Percentiles rank a stretch among this genome's conserved stretches.
phyloP scores from a whole-genome alignment of 2,888 invertebrate species.

The Drosophila basisetae region DNA sequence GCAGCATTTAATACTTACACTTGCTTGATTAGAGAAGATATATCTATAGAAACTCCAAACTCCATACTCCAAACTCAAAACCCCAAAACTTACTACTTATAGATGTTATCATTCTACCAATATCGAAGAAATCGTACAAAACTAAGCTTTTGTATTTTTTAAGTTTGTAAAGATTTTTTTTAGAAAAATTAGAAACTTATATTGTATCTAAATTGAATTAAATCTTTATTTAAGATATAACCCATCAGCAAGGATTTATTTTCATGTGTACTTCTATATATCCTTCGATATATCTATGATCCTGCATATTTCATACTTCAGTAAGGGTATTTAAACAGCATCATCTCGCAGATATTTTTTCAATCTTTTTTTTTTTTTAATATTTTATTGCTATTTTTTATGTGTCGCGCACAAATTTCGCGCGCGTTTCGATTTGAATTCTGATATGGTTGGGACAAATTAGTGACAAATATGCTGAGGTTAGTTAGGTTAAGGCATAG shows the following conservation, averaged over 20 bases:
- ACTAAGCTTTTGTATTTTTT: not conserved
- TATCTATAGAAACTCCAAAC: not conserved
- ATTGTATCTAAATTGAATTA: too few species aligned
- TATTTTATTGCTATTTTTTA: conserved; percentile 33
- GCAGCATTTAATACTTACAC: not conserved
- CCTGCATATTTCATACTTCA: not conserved
- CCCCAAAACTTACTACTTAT: not conserved
- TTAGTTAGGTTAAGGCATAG: conserved; percentile 37
- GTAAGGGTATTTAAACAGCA: conserved; percentile 1
- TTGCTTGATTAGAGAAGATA: not conserved
- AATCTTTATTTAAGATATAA: not conserved
- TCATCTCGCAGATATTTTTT: not conserved
- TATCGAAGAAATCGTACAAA: not conserved
- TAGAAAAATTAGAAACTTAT: too few species aligned
- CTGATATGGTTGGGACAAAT: conserved; percentile 55
- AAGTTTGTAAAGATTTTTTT: not conserved
- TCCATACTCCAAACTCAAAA: too few species aligned
- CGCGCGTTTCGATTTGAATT: conserved; percentile 74
- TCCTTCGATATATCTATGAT: not conserved
- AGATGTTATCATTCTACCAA: not conserved
- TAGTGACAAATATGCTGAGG: conserved; percentile 33
- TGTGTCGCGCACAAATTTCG: conserved; percentile 47
- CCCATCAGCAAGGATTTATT: not conserved
- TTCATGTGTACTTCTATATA: not conserved
- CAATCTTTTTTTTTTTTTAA: not conserved